These are phyloP conservation scores for Harlomillsia oculata DNA, from an alignment of 1,140 invertebrate genomes.

Conservation along the genomic window DNA sequence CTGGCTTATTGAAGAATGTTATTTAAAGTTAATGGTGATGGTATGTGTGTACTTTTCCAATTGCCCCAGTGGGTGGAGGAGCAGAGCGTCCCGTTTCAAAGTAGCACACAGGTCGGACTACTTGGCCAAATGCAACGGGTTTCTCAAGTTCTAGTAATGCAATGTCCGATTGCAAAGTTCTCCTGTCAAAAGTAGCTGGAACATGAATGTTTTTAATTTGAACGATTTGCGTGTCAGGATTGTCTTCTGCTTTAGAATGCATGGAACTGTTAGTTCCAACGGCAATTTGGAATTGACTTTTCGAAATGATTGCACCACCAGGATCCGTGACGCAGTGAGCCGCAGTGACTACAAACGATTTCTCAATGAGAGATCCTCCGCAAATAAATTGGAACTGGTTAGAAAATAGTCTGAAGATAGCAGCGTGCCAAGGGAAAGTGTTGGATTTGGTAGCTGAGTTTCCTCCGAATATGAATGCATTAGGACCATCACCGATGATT, in stretches of 20 bases:
- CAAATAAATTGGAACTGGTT: conserved; percentile 9
- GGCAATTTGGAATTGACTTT: conserved; percentile 7
- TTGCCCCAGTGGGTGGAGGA: not conserved
- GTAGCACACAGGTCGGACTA: conserved; percentile 42
- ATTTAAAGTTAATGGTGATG: not conserved
- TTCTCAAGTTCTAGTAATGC: conserved; percentile 41
- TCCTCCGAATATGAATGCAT: conserved; percentile 1
- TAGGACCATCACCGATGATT: not conserved
- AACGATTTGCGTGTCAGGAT: not conserved
- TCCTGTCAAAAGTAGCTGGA: conserved; percentile 2
- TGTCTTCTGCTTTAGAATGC: not conserved
- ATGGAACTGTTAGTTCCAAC: conserved; percentile 2
- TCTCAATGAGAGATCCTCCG: conserved; percentile 12
- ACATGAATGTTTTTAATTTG: conserved; percentile 2
- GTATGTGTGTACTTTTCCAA: not conserved
- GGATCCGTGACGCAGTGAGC: conserved; percentile 9
- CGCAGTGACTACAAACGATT: not conserved
- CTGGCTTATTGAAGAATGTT: not conserved
- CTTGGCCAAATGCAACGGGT: conserved; percentile 39
- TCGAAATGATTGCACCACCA: not conserved
- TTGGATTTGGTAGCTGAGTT: not conserved
- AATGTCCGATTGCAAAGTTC: conserved; percentile 38
- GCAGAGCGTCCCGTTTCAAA: not conserved
- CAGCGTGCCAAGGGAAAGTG: conserved; percentile 14
- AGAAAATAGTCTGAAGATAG: not conserved